Conservation (phyloP, 2,797 vertebrate genomes). For the Brachyrhaphis roseni region DNA sequence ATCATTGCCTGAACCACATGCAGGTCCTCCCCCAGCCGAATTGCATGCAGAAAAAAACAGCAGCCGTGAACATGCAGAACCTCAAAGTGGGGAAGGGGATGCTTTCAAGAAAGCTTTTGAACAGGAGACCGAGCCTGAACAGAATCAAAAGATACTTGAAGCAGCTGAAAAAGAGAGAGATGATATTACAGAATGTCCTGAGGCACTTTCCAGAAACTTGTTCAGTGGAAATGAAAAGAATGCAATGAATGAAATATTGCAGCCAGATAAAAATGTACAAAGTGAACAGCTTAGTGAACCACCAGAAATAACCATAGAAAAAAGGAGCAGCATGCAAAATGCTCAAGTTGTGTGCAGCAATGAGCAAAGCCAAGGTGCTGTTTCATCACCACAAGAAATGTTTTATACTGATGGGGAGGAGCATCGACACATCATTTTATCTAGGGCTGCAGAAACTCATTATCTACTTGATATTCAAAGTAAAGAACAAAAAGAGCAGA, state of each 20-base stretch:
- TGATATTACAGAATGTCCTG: conserved; percentile 3
- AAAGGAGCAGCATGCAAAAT: not conserved
- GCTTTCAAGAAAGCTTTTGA: not conserved
- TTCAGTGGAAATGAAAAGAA: conserved; percentile 16
- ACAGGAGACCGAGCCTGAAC: not conserved
- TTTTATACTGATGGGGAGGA: conserved; percentile 19
- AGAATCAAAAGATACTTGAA: not conserved
- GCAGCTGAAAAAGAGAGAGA: not conserved
- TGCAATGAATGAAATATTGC: conserved; percentile 4
- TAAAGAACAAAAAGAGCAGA: not conserved
- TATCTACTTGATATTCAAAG: conserved; percentile 1
- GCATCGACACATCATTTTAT: not conserved
- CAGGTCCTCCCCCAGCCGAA: conserved; percentile 5
- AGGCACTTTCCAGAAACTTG: conserved; percentile 1
- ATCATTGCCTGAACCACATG: conserved; percentile 18
- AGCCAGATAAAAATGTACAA: conserved; percentile 6
- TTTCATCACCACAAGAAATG: conserved; percentile 11
- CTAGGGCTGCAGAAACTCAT: conserved; percentile 1
- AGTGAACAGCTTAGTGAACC: conserved; percentile 6
- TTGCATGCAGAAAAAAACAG: not conserved
- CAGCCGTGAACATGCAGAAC: not conserved
- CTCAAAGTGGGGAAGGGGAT: not conserved
- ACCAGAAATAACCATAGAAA: conserved; percentile 16
- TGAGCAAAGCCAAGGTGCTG: conserved; percentile 1
- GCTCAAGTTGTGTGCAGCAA: not conserved